Evolutionary conservation across 2,888 invertebrate genomes (phyloP), one percentile per base, ranked within the genome.

Genomic region (Mesodorylaimus sp.): DNA sequence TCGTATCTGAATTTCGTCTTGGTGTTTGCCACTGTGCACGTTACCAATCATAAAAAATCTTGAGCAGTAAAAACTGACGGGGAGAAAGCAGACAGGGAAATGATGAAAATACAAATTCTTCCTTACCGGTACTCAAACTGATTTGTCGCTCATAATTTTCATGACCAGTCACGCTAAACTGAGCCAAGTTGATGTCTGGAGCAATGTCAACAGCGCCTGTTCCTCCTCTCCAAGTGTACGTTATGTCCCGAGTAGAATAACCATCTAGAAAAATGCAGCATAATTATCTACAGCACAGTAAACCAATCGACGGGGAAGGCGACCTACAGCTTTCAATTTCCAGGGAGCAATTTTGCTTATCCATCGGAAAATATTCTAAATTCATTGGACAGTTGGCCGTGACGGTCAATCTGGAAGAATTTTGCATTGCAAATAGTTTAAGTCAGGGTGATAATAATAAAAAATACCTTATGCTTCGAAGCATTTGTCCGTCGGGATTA

Each of bases 211-310:
- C 55, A 43, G 60, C 59, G 2, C 55, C 49, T 13, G 16, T 48
- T n/a, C 42, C 56, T 3, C 53, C 50, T 45, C 60, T 58, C 67
- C 67, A 68, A 42, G 58, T 61, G 55, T 68, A 68, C 25, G 59
- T 56, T 38, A 68, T 66, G 54, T 67, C 68, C 28, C 57, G 59
- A 21, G 62, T 64, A 21, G 62, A 62, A 56, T 68, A 67, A n/a
- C 68, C 44, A 26, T 43, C 44, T 43, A 26, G 19, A 43, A 43
- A 43, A 21, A 39, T 19, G 7, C 16, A 7, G 10, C 41, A 7
- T 19, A 39, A 39, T 39, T 39, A 19, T 39, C 5, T 39, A 32
- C 10, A 13, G 10, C 10, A 32, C 10, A 32, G 16, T 13, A 32
- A 32, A 32, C 16, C 16, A 32, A 32, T 13, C 16, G 16, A 32